These are phyloP conservation scores for Menura novaehollandiae DNA, from an alignment of 2,113 vertebrate genomes.

Conservation along the genomic window DNA sequence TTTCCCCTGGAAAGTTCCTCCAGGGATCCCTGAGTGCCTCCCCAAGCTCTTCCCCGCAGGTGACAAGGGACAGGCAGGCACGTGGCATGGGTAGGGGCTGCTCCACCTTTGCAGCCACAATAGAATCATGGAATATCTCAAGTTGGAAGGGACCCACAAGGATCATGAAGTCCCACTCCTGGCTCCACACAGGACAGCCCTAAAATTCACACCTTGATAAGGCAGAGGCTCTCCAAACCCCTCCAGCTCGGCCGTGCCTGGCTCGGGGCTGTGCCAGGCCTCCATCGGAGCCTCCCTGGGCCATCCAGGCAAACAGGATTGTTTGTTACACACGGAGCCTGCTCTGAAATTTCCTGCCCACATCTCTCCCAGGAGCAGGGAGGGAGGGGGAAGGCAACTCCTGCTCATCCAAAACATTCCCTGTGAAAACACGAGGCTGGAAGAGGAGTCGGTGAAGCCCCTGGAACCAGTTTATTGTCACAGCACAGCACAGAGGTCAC, in stretches of 20 bases:
- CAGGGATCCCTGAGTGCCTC: rapidly evolving
- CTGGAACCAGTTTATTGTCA: slow-evolving; percentile 10
- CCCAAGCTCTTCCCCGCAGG: rapidly evolving
- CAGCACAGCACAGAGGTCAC: not conserved
- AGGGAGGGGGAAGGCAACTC: not conserved
- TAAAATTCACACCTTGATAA: not conserved
- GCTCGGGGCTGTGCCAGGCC: rapidly evolving
- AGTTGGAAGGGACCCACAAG: not conserved
- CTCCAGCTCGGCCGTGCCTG: rapidly evolving
- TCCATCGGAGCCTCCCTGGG: rapidly evolving
- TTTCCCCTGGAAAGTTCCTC: not conserved
- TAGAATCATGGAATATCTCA: rapidly evolving
- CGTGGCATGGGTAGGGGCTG: not conserved
- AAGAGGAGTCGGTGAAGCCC: not conserved
- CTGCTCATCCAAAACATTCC: not conserved
- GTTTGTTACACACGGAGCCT: not conserved
- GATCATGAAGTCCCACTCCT: not conserved
- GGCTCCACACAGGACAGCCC: not conserved
- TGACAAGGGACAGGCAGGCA: not conserved
- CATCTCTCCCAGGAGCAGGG: not conserved
- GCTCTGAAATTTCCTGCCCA: not conserved
- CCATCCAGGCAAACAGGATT: not conserved
- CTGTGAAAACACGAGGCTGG: not conserved
- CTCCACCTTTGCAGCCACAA: not conserved
- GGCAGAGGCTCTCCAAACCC: not conserved